phyloP scores from a whole-genome alignment of 2,888 invertebrate species.

The Listrodromus nycthemerus region DNA sequence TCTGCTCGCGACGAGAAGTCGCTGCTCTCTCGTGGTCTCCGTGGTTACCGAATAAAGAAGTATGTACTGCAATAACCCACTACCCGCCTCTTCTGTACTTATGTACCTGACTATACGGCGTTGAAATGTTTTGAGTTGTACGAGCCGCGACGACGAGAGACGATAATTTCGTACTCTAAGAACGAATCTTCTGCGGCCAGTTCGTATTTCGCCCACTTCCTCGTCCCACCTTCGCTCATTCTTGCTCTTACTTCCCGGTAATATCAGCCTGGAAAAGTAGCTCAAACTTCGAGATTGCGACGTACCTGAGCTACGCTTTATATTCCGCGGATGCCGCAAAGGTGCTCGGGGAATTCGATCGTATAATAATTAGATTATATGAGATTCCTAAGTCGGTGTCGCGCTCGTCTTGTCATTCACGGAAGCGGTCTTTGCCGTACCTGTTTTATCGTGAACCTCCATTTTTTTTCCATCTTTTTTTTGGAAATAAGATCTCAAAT shows the following conservation, averaged over 20 bases:
- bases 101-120: conserved; percentile 18
- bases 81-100: conserved; percentile 3
- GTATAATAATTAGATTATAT: conserved; percentile 7
- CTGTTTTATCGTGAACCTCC: background rate
- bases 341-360: background rate
- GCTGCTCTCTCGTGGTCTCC: conserved; percentile 52
- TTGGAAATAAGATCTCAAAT: background rate
- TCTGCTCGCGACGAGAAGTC: conserved; percentile 25
- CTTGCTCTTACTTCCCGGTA: background rate
- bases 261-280: background rate
- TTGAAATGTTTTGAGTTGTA: conserved; percentile 10
- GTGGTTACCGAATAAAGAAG: conserved; percentile 66
- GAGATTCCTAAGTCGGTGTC: background rate
- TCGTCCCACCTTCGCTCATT: background rate
- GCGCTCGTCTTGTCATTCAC: background rate
- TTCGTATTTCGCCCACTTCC: conserved; percentile 1
- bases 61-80: conserved; percentile 49
- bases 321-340: background rate
- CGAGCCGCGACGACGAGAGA: conserved; percentile 1
- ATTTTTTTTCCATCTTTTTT: background rate
- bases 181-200: conserved; percentile 1
- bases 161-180: conserved; percentile 10
- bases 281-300: conserved; percentile 1
- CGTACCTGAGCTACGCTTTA: background rate
- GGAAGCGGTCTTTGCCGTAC: background rate